These are phyloP conservation scores for Thamnophis elegans DNA, from an alignment of 2,797 vertebrate genomes.

Conservation along the genomic window DNA sequence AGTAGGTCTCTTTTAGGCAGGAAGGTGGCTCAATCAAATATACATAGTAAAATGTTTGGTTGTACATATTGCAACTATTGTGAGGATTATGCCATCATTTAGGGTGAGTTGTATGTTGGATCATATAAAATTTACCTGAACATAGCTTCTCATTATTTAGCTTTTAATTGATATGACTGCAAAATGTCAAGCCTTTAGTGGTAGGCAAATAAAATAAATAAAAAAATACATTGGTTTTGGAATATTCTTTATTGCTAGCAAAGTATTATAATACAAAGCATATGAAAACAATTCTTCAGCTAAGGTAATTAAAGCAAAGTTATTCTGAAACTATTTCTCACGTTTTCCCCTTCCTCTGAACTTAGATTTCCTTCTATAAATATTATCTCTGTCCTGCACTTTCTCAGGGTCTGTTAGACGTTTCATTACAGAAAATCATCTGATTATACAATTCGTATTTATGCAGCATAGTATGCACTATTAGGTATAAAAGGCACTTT, in stretches of 20 bases:
- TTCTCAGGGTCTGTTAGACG: neutral
- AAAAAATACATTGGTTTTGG: neutral
- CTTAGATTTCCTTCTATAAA: neutral
- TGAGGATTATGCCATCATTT: neutral
- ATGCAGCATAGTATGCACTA: neutral
- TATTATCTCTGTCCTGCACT: neutral
- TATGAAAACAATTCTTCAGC: neutral
- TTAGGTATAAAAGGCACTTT: neutral
- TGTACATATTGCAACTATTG: neutral
- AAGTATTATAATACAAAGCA: neutral
- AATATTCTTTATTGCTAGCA: neutral
- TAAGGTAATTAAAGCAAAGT: neutral
- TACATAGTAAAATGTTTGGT: neutral
- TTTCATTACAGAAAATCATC: neutral
- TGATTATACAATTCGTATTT: neutral
- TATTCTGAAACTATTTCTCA: neutral
- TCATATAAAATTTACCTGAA: neutral
- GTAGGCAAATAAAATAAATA: neutral
- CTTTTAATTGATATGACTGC: neutral
- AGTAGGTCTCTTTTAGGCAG: neutral
- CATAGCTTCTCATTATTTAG: neutral
- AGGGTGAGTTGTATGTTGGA: neutral
- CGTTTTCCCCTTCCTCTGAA: neutral
- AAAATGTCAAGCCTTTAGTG: neutral
- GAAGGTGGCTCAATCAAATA: neutral